A percentile compares a stretch with the other conserved stretches of the same genome.
Evolutionary conservation across 53 echinoderm and acorn worm species (phyloP).

Genomic region (Zoroaster sp.): DNA sequence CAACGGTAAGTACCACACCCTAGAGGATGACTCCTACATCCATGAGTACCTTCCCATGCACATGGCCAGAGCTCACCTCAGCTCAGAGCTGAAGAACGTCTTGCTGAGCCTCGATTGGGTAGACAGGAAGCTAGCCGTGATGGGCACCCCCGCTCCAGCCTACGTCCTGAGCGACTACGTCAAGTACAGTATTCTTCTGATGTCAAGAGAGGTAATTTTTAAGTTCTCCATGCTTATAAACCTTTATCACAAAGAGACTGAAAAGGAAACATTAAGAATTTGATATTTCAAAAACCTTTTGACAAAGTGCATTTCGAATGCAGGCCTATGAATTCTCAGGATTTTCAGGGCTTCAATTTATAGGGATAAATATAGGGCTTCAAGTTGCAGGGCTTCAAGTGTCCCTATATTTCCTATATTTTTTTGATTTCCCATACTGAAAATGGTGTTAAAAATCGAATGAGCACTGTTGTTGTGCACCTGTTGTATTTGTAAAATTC

Average conservation of each 20-base stretch:
- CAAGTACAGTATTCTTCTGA: slow-evolving; percentile 56
- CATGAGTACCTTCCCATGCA: slow-evolving; percentile 85
- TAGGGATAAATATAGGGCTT: no score
- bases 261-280: not conserved
- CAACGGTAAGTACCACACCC: slow-evolving; percentile 56
- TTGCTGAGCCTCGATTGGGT: slow-evolving; percentile 76
- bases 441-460: no score
- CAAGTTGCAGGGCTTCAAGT: no score
- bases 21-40: slow-evolving; percentile 77
- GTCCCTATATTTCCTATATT: no score
- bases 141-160: slow-evolving; percentile 66
- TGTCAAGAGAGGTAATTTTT: slow-evolving; percentile 26
- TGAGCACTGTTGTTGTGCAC: no score
- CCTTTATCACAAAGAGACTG: not conserved
- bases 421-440: no score
- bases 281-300: not conserved
- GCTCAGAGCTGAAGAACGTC: slow-evolving; percentile 49
- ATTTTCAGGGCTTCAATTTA: no score
- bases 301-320: no score
- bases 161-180: slow-evolving; percentile 78
- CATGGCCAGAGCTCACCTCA: slow-evolving; percentile 65
- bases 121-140: slow-evolving; percentile 55
- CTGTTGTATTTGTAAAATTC: no score
- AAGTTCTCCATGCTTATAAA: not conserved
- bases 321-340: no score